A percentile compares a stretch with the other conserved stretches of the same genome.
phyloP scores from a whole-genome alignment of 2,888 invertebrate species.

The Sycophila texana region DNA sequence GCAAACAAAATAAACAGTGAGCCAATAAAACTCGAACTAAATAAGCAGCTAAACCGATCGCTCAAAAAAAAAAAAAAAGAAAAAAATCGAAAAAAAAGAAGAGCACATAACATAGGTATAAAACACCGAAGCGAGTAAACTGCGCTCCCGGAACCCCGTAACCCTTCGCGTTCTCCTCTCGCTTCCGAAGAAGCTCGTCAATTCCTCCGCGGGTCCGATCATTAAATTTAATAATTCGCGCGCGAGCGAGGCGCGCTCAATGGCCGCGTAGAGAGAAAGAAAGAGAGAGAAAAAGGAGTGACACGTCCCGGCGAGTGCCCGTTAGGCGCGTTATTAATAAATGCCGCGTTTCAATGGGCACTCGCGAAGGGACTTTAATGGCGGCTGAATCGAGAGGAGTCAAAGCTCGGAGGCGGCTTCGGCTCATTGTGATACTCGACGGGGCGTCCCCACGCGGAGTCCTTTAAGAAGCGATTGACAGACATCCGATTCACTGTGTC shows the following conservation, averaged over 20 bases:
- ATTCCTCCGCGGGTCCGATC: slow-evolving; percentile 32
- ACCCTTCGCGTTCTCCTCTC: background rate
- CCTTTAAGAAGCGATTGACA: background rate
- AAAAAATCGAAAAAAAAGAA: too few species aligned
- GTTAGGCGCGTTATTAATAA: slow-evolving; percentile 26
- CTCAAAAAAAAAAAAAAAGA: background rate
- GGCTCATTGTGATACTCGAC: background rate
- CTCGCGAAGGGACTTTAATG: slow-evolving; percentile 1
- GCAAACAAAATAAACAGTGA: too few species aligned
- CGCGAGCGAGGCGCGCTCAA: background rate
- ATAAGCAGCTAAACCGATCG: background rate
- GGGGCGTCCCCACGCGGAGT: background rate
- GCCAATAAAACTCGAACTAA: background rate
- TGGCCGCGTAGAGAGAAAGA: slow-evolving; percentile 3
- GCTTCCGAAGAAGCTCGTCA: background rate
- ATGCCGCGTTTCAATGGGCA: background rate
- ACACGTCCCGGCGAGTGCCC: background rate
- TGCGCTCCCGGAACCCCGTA: background rate
- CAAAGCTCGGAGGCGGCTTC: background rate
- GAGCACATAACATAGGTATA: too few species aligned
- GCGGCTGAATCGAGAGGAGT: slow-evolving; percentile 3
- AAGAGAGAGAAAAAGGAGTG: background rate
- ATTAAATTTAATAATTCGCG: slow-evolving; percentile 54
- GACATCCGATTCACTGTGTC: background rate
- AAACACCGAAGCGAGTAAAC: too few species aligned